These are phyloP conservation scores for Hypomecis punctinalis DNA, from an alignment of 2,888 invertebrate genomes.

Conservation along the genomic window DNA sequence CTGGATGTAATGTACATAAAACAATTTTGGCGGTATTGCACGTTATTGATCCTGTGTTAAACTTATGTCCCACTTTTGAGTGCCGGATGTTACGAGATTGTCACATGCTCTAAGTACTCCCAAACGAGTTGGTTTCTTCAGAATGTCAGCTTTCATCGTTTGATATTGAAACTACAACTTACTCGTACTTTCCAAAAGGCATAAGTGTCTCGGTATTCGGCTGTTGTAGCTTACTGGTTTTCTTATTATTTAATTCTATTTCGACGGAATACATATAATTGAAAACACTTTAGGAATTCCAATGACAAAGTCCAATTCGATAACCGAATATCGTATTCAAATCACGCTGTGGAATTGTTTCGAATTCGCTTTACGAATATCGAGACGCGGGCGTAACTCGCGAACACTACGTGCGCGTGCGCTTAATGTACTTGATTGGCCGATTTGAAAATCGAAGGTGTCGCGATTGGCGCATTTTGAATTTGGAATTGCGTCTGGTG, in stretches of 20 bases:
- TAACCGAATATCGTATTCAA: constrained; percentile 59
- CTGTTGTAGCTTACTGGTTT: not conserved
- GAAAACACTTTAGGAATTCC: constrained; percentile 67
- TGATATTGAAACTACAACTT: too few species aligned
- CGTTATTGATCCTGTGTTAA: too few species aligned
- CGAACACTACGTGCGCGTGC: constrained; percentile 33
- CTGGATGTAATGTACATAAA: too few species aligned
- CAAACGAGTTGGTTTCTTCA: too few species aligned
- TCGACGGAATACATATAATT: constrained; percentile 65
- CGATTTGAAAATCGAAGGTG: constrained; percentile 66
- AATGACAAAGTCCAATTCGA: constrained; percentile 46
- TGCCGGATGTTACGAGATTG: too few species aligned
- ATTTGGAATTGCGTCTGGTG: constrained; percentile 58
- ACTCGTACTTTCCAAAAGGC: too few species aligned
- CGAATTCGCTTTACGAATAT: constrained; percentile 43
- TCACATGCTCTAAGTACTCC: too few species aligned
- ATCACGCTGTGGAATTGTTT: constrained; percentile 52
- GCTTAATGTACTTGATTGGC: constrained; percentile 46
- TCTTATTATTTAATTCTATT: constrained; percentile 1
- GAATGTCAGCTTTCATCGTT: too few species aligned
- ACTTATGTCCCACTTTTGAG: too few species aligned
- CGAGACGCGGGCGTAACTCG: constrained; percentile 32
- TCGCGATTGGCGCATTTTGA: constrained; percentile 56
- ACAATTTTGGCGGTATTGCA: too few species aligned
- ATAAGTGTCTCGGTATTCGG: too few species aligned